Conservation (phyloP, 2,797 vertebrate genomes). For the Hephaestus fuliginosus region DNA sequence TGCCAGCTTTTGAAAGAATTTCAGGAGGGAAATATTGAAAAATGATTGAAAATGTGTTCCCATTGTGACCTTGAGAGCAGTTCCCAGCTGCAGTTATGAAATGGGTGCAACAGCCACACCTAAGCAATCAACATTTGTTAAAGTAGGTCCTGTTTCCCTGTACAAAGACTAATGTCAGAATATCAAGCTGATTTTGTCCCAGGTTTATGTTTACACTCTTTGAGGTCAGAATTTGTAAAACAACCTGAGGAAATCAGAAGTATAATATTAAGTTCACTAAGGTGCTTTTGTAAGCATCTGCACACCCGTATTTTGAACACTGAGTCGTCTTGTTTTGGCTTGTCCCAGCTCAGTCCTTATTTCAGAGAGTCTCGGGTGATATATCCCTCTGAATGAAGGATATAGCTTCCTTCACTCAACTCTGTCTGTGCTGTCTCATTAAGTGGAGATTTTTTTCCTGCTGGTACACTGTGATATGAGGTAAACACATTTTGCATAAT, state of each 20-base stretch:
- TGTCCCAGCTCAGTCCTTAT: not conserved
- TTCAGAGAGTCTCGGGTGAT: not conserved
- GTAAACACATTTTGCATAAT: constrained; percentile 21
- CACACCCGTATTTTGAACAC: not conserved
- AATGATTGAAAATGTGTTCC: not conserved
- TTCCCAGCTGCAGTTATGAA: constrained; percentile 39
- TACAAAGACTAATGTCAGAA: not conserved
- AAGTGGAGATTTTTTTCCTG: not conserved
- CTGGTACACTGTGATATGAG: not conserved
- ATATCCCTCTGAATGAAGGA: too few species aligned
- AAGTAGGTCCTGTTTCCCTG: constrained; percentile 12
- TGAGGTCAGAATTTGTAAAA: not conserved
- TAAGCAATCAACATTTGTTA: not conserved
- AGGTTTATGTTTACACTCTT: not conserved
- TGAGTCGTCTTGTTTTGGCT: not conserved
- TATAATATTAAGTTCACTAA: not conserved
- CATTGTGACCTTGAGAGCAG: constrained; percentile 9
- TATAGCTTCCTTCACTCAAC: not conserved
- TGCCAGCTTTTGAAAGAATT: not conserved
- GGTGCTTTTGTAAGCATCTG: not conserved
- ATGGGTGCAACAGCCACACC: constrained; percentile 39
- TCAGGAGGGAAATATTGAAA: not conserved
- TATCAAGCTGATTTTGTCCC: not conserved
- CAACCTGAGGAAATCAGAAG: not conserved
- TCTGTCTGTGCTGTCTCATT: constrained; percentile 4